Evolutionary conservation across 2,113 vertebrate species (phyloP), one percentile per base, ranked within the genome.

Genomic region (Diadophis punctatus): DNA sequence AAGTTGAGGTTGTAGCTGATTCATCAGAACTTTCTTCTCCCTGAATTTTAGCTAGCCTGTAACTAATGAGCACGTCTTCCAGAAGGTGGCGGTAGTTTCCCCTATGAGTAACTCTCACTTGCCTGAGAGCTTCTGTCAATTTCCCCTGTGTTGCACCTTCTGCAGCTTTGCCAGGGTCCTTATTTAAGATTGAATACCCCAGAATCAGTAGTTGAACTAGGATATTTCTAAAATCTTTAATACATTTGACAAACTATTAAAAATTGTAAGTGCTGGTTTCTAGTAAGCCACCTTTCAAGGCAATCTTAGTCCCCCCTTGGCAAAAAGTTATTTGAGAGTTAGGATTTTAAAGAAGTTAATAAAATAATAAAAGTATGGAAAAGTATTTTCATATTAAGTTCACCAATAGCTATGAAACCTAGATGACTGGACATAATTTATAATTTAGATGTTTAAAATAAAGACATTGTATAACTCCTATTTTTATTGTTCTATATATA

Each of bases 61-160:
- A 99, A 97, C 97, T 97, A 97, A 97, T 97, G 97, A 99, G 98
- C 96, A 99, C 98, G 96, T 99, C 99, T 97, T 99, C 99, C 98
- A 99, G 98, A 93, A 99, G 98, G 88, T 99, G 97, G 95, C 98
- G 98, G 97, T 99, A 99, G 98, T 99, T 99, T 95, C 99, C 99
- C 98, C 99, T 98, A 97, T 99, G 99, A 98, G 98, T 98, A 97
- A 99, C 98, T 97, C 99, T 99, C 98, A 99, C 98, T 98, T 99
- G 98, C 97, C 99, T 99, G 96, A 99, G 98, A 25, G 98, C 99
- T 97, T 99, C 98, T 98, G 98, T 97, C 97, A 99, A 98, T 97
- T 99, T 99, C 94, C 98, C 98, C 97, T 98, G 98, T 56, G 98
- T 96, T 97, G 97, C 97, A 96, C 97, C 93, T 97, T 98, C 98